These are phyloP conservation scores for Rhinogobio ventralis DNA, from an alignment of 2,797 vertebrate species.

Conservation along the genomic window DNA sequence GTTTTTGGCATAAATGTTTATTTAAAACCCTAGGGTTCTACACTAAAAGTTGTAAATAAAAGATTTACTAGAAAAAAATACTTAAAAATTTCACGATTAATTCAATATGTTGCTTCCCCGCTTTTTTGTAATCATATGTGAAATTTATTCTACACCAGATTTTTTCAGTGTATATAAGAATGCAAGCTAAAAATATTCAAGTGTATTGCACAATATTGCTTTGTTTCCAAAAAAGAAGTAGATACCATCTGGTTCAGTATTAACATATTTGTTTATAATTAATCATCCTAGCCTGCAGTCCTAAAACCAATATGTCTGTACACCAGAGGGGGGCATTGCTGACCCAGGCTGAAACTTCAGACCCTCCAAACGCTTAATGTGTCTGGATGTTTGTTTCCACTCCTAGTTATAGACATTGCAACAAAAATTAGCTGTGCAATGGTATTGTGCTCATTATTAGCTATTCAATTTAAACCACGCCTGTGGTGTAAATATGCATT, in stretches of 20 bases:
- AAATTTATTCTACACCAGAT: not conserved
- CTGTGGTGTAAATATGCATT: not conserved
- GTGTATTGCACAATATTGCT: not conserved
- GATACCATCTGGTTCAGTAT: conserved; percentile 8
- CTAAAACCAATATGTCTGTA: conserved; percentile 23
- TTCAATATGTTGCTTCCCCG: not conserved
- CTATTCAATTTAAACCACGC: not conserved
- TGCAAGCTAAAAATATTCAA: not conserved
- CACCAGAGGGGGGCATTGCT: conserved; percentile 49
- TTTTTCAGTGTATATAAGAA: not conserved
- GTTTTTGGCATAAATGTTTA: not conserved
- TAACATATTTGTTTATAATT: not conserved
- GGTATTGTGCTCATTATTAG: not conserved
- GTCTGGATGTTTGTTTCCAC: not conserved
- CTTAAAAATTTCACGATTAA: not conserved
- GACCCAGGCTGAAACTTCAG: conserved; percentile 30
- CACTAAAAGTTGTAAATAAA: not conserved
- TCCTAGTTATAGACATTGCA: conserved; percentile 23
- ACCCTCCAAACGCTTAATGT: not conserved
- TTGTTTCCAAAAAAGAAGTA: not conserved
- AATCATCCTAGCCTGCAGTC: not conserved
- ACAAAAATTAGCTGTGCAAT: not conserved
- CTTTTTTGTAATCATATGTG: not conserved
- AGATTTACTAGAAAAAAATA: not conserved
- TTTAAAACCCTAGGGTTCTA: not conserved